Conservation (phyloP, 2,797 vertebrate species). For the Cyprinodon diabolis region DNA sequence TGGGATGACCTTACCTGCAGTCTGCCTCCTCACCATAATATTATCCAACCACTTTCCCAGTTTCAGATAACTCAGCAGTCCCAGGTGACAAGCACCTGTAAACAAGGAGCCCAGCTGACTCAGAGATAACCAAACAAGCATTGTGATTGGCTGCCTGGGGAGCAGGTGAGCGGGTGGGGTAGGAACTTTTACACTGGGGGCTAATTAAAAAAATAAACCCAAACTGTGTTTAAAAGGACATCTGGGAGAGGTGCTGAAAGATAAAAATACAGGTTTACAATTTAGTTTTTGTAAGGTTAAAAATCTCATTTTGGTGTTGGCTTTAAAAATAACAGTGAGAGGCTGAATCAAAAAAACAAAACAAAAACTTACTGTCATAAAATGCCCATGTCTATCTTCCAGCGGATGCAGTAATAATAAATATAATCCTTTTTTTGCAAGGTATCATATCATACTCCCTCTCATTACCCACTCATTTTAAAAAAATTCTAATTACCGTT, state of each 20-base stretch:
- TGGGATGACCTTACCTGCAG: slow-evolving; percentile 23
- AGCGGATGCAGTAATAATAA: neutral
- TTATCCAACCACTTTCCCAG: slow-evolving; percentile 31
- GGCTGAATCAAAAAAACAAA: neutral
- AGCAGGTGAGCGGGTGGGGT: slow-evolving; percentile 26
- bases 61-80: neutral
- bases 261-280: slow-evolving; percentile 16
- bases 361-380: neutral
- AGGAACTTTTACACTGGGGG: slow-evolving; percentile 34
- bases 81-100: slow-evolving; percentile 60
- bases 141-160: slow-evolving; percentile 55
- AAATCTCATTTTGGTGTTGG: neutral
- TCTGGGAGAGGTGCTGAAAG: slow-evolving; percentile 30
- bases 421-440: neutral
- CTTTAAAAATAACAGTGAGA: neutral
- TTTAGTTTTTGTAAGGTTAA: neutral
- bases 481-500: too few species aligned
- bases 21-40: slow-evolving; percentile 6
- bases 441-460: too few species aligned
- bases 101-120: slow-evolving; percentile 52
- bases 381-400: neutral
- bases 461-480: neutral
- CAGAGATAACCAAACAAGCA: slow-evolving; percentile 20
- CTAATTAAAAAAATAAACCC: slow-evolving; percentile 65
- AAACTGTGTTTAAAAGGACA: slow-evolving; percentile 42